A percentile compares a stretch with the other conserved stretches of the same genome.
phyloP scores from a whole-genome alignment of 2,797 vertebrate species.

The Meriones psammophilus region DNA sequence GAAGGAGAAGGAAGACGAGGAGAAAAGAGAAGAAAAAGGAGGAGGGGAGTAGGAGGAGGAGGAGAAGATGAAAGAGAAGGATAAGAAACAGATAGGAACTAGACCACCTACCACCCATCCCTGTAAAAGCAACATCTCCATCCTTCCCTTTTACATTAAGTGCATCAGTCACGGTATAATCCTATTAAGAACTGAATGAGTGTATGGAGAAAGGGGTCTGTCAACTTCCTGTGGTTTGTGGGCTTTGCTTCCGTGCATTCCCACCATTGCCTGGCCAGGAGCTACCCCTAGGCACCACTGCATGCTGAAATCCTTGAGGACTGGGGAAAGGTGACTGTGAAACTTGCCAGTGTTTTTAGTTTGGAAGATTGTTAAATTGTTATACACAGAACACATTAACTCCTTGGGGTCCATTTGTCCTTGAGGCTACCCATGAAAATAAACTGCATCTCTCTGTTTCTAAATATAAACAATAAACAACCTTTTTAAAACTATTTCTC shows the following conservation, averaged over 20 bases:
- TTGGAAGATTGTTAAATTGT: conserved; percentile 77
- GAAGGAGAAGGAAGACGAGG: too few species aligned
- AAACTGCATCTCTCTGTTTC: conserved; percentile 87
- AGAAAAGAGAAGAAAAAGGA: neutral
- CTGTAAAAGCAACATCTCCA: conserved; percentile 67
- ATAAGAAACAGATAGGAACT: neutral
- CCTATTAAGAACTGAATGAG: conserved; percentile 72
- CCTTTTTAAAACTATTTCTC: neutral
- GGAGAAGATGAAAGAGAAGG: neutral
- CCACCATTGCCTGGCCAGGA: conserved; percentile 67
- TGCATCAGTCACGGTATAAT: conserved; percentile 78
- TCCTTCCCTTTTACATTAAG: conserved; percentile 66
- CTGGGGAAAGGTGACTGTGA: conserved; percentile 63
- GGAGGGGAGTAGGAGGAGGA: too few species aligned
- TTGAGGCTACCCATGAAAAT: conserved; percentile 91
- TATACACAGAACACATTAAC: conserved; percentile 64
- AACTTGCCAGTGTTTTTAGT: conserved; percentile 77
- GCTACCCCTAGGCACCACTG: conserved; percentile 67
- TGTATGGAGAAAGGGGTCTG: conserved; percentile 52
- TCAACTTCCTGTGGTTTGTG: conserved; percentile 76
- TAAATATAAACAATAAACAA: conserved; percentile 76
- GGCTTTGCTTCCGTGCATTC: conserved; percentile 68
- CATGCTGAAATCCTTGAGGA: conserved; percentile 77
- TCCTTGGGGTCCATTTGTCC: conserved; percentile 82
- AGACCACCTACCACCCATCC: neutral